Evolutionary conservation across 2,888 invertebrate genomes (phyloP).

Genomic region (Brenthis hecate): DNA sequence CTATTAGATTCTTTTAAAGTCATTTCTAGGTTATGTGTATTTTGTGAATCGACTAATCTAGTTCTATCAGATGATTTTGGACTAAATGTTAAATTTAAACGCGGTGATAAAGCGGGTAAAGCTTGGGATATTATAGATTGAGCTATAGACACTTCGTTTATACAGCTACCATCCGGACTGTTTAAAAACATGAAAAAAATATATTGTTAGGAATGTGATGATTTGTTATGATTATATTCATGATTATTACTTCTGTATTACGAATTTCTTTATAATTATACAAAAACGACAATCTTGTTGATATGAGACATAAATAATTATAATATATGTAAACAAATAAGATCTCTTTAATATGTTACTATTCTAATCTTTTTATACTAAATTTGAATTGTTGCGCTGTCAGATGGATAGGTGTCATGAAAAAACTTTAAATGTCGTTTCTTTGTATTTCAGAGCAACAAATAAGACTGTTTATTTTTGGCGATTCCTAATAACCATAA

Average conservation of each 20-base stretch:
- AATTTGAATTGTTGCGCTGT: too few species aligned
- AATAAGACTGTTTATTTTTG: too few species aligned
- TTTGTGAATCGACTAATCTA: slow-evolving; percentile 67
- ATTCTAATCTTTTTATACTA: too few species aligned
- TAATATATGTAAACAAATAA: too few species aligned
- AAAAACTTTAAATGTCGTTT: too few species aligned
- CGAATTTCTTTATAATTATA: slow-evolving; percentile 12
- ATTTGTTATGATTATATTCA: slow-evolving; percentile 23
- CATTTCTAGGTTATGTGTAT: slow-evolving; percentile 63
- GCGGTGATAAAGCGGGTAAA: slow-evolving; percentile 75
- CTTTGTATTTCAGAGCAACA: too few species aligned
- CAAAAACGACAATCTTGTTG: too few species aligned
- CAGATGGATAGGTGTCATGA: too few species aligned
- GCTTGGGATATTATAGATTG: slow-evolving; percentile 82
- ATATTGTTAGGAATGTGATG: slow-evolving; percentile 52
- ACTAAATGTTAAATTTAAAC: slow-evolving; percentile 71
- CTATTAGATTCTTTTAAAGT: slow-evolving; percentile 60
- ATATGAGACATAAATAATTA: too few species aligned
- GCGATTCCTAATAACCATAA: too few species aligned
- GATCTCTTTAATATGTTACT: too few species aligned
- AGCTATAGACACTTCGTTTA: slow-evolving; percentile 79
- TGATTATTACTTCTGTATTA: slow-evolving; percentile 21
- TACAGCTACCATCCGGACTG: slow-evolving; percentile 80
- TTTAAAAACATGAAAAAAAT: slow-evolving; percentile 52
- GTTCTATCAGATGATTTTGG: slow-evolving; percentile 76